Conservation (phyloP, 1,140 invertebrate genomes). For the Papilio polytes region DNA sequence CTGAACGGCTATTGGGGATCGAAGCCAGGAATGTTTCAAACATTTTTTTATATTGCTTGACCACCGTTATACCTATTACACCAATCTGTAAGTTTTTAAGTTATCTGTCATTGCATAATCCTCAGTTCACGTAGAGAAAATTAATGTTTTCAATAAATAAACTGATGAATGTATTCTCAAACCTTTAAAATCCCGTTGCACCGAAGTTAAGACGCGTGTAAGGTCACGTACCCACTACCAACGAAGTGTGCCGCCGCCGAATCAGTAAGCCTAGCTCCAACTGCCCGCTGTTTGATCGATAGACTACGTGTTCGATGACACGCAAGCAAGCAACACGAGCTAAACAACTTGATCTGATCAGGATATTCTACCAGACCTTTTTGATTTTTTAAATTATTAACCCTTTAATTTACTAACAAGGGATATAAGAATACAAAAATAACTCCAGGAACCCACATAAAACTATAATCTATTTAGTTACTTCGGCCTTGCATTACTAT, state of each 20-base stretch:
- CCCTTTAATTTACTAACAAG: neutral
- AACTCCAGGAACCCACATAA: neutral
- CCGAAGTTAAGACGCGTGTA: constrained; percentile 43
- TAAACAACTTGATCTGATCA: neutral
- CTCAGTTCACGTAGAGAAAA: neutral
- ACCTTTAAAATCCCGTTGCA: neutral
- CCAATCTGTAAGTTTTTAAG: too few species aligned
- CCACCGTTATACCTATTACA: too few species aligned
- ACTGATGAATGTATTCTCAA: neutral
- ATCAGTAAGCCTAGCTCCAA: neutral
- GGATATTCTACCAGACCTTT: neutral
- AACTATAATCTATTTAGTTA: neutral
- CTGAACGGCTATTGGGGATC: constrained; percentile 64
- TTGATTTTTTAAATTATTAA: too few species aligned
- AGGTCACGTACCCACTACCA: constrained; percentile 48
- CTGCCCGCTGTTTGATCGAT: constrained; percentile 14
- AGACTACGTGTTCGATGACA: constrained; percentile 33
- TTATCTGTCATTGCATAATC: too few species aligned
- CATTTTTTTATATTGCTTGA: constrained; percentile 51
- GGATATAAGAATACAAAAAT: neutral
- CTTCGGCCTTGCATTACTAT: neutral
- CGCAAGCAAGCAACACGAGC: constrained; percentile 3
- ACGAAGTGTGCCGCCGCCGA: neutral
- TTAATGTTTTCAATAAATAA: neutral
- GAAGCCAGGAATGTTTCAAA: constrained; percentile 60